Evolutionary conservation across 2,888 invertebrate species (phyloP), one percentile per base, ranked within the genome.

Genomic region (Crepidodera aurea): DNA sequence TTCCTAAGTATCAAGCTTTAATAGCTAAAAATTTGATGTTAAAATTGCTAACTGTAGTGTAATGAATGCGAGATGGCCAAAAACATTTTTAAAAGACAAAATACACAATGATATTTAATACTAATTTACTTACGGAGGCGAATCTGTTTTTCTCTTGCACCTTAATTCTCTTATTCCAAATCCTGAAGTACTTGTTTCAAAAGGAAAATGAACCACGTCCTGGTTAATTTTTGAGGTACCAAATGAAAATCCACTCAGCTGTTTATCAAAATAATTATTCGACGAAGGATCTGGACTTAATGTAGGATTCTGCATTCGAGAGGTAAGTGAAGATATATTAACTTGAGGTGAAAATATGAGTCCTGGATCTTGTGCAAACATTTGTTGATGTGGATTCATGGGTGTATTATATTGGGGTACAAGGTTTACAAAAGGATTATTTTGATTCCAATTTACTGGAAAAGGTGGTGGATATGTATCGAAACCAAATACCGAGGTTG

Each of bases 111-210:
- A n/a, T n/a, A n/a, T n/a, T n/a, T n/a, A n/a, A n/a, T n/a, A n/a
- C n/a, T n/a, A 55, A 34, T 40, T 15, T 29, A 78, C 79, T 78
- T 78, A 80, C 79, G 75, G 69, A 57, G 79, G 78, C 34, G 78
- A 76, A 29, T 79, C 77, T 0, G 76, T 79, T 75, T 80, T 80
- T 58, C 80, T 65, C 68, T 80, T 80, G 50, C 74, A 76, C 15
- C 66, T 40, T 1, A 64, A 37, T 16, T 58, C 57, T 42, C 57
- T 58, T 29, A 66, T 42, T 7, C 62, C 64, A 40, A 62, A 68
- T 10, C 58, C 66, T 51, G 60, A 46, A 42, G 57, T 65, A 12
- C 50, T 61, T 16, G 46, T 62, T 46, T 71, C 67, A 66, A 74
- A 74, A 7, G 74, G 75, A 62, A 75, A 75, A 54, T 75, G 75